phyloP scores from a whole-genome alignment of 2,888 invertebrate genomes.

The Macrosoma leucophasiata region DNA sequence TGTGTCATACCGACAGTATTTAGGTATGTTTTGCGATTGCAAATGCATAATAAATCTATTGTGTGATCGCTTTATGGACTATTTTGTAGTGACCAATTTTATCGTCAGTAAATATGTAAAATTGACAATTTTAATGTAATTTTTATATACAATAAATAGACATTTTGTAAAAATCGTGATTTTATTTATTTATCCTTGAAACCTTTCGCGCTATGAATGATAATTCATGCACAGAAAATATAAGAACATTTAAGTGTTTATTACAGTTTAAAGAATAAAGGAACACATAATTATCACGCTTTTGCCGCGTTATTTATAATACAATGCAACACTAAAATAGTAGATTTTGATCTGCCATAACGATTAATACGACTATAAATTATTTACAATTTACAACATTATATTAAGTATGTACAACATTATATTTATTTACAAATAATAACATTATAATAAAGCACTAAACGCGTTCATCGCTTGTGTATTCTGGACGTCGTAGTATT shows the following conservation, averaged over 20 bases:
- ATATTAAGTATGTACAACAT: conserved; percentile 18
- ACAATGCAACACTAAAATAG: too few relatives aligned
- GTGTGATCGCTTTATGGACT: conserved; percentile 69
- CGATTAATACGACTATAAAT: conserved; percentile 29
- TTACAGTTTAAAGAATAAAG: too few relatives aligned
- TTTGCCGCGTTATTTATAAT: too few relatives aligned
- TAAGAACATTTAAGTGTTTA: too few relatives aligned
- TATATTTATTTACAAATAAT: conserved; percentile 30
- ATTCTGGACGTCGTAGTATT: conserved; percentile 53
- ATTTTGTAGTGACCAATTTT: conserved; percentile 76
- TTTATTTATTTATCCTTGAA: conserved; percentile 38
- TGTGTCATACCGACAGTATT: conserved; percentile 32
- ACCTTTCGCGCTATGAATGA: too few relatives aligned
- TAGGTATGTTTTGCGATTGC: conserved; percentile 51
- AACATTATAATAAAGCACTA: conserved; percentile 53
- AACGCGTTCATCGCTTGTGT: conserved; percentile 53
- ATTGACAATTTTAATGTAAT: conserved; percentile 75
- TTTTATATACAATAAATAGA: conserved; percentile 77
- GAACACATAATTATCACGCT: too few relatives aligned
- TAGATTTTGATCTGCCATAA: conserved; percentile 24
- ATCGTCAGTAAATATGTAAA: conserved; percentile 68
- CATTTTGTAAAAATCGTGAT: conserved; percentile 65
- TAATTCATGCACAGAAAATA: too few relatives aligned
- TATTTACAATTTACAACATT: conserved; percentile 43
- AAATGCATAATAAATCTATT: conserved; percentile 59